phyloP scores from a whole-genome alignment of 2,113 vertebrate species.

The Sakesphorus luctuosus region DNA sequence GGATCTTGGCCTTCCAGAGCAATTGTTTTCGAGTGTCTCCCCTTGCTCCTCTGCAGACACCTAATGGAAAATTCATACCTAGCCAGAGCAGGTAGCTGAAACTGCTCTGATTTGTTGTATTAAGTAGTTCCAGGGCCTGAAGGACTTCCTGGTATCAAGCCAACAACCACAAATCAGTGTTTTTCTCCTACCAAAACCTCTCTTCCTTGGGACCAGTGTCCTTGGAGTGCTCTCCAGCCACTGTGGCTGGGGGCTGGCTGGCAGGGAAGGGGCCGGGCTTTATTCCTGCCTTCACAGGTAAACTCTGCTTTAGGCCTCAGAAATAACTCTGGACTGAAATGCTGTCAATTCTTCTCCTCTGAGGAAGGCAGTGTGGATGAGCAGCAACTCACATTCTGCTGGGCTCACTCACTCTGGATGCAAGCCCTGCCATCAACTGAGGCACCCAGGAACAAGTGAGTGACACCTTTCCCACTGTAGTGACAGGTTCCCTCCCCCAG shows the following conservation, averaged over 20 bases:
- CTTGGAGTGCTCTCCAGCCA: not conserved
- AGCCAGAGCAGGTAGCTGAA: not conserved
- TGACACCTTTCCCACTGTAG: rapidly evolving
- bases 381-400: not conserved
- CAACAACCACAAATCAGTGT: not conserved
- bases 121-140: not conserved
- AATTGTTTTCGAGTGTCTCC: not conserved
- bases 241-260: not conserved
- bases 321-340: not conserved
- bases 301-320: not conserved
- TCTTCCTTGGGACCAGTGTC: not conserved
- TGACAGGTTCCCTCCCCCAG: not conserved
- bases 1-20: not conserved
- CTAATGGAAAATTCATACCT: not conserved
- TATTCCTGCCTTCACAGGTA: not conserved
- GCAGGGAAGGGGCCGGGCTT: not conserved
- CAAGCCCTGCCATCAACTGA: not conserved
- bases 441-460: not conserved
- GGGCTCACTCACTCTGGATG: not conserved
- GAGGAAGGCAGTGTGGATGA: not conserved
- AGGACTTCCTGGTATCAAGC: not conserved
- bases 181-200: not conserved
- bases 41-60: not conserved
- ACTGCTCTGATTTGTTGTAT: not conserved
- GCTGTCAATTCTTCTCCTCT: not conserved